Evolutionary conservation across 2,888 invertebrate genomes (phyloP).

Genomic region (Calephelis perditalis): DNA sequence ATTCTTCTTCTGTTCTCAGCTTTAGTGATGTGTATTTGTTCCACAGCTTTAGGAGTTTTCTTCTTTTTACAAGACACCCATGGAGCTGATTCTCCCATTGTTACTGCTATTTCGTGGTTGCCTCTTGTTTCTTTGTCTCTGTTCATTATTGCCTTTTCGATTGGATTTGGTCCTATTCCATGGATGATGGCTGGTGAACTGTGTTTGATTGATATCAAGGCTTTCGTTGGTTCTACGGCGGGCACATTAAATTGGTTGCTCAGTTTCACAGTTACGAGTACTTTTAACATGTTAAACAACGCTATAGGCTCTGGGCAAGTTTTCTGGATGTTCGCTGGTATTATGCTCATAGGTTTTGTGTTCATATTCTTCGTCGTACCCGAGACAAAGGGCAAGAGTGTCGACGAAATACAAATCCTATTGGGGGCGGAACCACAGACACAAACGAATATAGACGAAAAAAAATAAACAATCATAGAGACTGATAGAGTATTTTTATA

Average conservation of each 20-base stretch:
- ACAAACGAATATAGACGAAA: constrained; percentile 41
- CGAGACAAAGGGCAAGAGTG: constrained; percentile 84
- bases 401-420: constrained; percentile 80
- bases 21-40: constrained; percentile 82
- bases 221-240: constrained; percentile 85
- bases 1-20: constrained; percentile 86
- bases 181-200: constrained; percentile 91
- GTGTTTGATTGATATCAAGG: constrained; percentile 88
- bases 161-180: constrained; percentile 93
- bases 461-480: constrained; percentile 50
- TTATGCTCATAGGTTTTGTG: constrained; percentile 80
- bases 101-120: constrained; percentile 82
- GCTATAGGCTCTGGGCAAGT: constrained; percentile 80
- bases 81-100: constrained; percentile 46
- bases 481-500: constrained; percentile 55
- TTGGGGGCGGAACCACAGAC: constrained; percentile 54
- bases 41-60: constrained; percentile 84
- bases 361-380: constrained; percentile 84
- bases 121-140: constrained; percentile 85
- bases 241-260: constrained; percentile 90
- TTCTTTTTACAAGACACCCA: constrained; percentile 74
- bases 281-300: constrained; percentile 78
- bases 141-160: constrained; percentile 88
- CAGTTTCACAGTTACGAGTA: constrained; percentile 88
- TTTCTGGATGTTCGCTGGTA: constrained; percentile 85